Conservation (phyloP, 2,113 vertebrate genomes). For the Grantiella picta region DNA sequence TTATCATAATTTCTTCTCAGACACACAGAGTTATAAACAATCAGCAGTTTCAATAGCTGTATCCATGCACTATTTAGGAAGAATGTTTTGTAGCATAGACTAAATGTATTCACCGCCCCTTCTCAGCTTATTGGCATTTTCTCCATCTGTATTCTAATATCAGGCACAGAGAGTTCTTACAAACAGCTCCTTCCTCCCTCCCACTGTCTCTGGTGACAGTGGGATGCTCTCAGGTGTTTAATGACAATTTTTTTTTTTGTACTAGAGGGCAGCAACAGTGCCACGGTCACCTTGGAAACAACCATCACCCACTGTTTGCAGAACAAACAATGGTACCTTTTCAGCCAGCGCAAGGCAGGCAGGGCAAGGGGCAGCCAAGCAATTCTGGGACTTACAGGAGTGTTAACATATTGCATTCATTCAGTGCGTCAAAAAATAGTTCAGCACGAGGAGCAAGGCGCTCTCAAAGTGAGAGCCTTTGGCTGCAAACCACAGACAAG, state of each 20-base stretch:
- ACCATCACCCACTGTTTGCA: constrained; percentile 90
- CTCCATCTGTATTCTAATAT: neutral
- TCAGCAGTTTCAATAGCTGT: neutral
- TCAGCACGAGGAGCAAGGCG: constrained; percentile 59
- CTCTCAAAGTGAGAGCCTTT: constrained; percentile 61
- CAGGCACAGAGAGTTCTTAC: neutral
- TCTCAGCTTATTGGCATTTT: neutral
- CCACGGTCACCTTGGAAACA: constrained; percentile 81
- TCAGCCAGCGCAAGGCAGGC: constrained; percentile 79
- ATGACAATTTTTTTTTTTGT: constrained; percentile 29
- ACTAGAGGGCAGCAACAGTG: constrained; percentile 73
- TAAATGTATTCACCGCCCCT: neutral
- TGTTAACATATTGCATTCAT: constrained; percentile 78
- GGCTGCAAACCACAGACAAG: constrained; percentile 68
- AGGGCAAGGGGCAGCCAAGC: constrained; percentile 80
- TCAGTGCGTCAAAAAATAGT: constrained; percentile 70
- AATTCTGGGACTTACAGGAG: constrained; percentile 73
- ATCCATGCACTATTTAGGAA: neutral
- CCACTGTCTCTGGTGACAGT: constrained; percentile 17
- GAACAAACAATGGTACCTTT: constrained; percentile 96
- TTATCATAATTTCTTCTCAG: neutral
- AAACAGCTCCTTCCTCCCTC: neutral
- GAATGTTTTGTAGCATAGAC: neutral
- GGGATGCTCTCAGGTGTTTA: constrained; percentile 81
- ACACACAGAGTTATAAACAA: neutral